phyloP scores from a whole-genome alignment of 2,797 vertebrate genomes.

The Tiaroga cobitis region DNA sequence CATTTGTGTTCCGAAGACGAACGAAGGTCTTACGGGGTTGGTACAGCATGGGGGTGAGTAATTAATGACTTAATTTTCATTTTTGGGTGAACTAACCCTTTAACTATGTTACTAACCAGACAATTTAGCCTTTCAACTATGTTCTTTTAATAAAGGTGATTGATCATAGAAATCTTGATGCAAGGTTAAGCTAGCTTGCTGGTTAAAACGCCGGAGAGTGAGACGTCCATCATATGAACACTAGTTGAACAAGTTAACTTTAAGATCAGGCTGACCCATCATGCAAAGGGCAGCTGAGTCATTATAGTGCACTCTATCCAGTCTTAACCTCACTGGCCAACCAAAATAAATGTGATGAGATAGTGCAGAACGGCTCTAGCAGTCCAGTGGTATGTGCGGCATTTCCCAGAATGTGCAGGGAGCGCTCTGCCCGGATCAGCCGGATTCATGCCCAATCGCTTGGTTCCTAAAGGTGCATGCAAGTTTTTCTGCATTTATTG shows the following conservation, averaged over 20 bases:
- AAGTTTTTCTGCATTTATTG: conserved; percentile 14
- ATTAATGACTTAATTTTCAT: too few relatives aligned
- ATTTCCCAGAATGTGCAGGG: conserved; percentile 58
- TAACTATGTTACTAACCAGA: background rate
- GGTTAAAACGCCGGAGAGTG: background rate
- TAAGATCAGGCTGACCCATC: conserved; percentile 13
- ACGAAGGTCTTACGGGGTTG: too few relatives aligned
- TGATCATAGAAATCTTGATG: background rate
- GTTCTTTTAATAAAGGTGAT: background rate
- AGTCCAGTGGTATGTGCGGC: conserved; percentile 56
- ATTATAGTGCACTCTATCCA: conserved; percentile 7
- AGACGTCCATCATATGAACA: background rate
- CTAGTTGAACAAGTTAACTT: background rate
- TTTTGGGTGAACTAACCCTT: too few relatives aligned
- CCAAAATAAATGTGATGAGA: conserved; percentile 40
- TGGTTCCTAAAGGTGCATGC: conserved; percentile 30
- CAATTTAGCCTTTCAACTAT: background rate
- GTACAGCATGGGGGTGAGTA: too few relatives aligned
- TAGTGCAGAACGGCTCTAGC: conserved; percentile 43
- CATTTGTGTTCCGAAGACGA: too few relatives aligned
- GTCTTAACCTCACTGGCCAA: conserved; percentile 11
- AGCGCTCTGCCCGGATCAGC: conserved; percentile 49
- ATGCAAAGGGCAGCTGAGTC: conserved; percentile 10
- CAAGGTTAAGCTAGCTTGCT: background rate
- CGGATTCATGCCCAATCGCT: conserved; percentile 32